Percentiles rank a stretch among this genome's conserved stretches.
These are phyloP conservation scores for Cotesia vestalis DNA, from an alignment of 1,140 invertebrate genomes.

Conservation along the genomic window DNA sequence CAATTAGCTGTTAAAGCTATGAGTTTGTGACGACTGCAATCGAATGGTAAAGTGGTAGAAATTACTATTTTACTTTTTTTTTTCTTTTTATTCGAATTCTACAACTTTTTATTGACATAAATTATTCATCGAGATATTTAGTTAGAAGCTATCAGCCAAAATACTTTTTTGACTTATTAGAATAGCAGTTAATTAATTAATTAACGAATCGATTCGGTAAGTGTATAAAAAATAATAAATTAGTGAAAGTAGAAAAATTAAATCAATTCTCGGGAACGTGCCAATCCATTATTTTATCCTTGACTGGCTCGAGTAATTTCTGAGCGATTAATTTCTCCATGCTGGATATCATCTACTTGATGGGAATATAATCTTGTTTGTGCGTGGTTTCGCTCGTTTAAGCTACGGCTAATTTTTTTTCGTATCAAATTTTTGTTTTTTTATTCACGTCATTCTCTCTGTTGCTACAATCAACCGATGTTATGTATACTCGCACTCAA, in stretches of 20 bases:
- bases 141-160: conserved; percentile 6
- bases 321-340: conserved; percentile 39
- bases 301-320: conserved; percentile 34
- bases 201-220: conserved; percentile 5
- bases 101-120: conserved; percentile 1
- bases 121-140: conserved; percentile 12
- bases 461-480: background rate
- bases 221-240: conserved; percentile 9
- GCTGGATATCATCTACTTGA: conserved; percentile 45
- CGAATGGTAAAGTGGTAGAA: conserved; percentile 17
- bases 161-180: conserved; percentile 5
- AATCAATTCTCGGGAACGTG: conserved; percentile 19
- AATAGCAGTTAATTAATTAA: background rate
- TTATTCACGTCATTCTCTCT: background rate
- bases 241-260: background rate
- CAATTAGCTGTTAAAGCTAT: conserved; percentile 31
- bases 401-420: conserved; percentile 41
- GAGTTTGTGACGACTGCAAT: conserved; percentile 23
- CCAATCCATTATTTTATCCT: conserved; percentile 33
- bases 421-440: conserved; percentile 23
- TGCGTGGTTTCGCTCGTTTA: conserved; percentile 54
- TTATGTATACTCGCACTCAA: background rate
- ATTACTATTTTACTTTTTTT: conserved; percentile 22
- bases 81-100: background rate
- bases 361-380: conserved; percentile 59